Percentiles rank a stretch among this genome's conserved stretches.
phyloP scores from a whole-genome alignment of 2,888 invertebrate species.

The Platycnemis pennipes region DNA sequence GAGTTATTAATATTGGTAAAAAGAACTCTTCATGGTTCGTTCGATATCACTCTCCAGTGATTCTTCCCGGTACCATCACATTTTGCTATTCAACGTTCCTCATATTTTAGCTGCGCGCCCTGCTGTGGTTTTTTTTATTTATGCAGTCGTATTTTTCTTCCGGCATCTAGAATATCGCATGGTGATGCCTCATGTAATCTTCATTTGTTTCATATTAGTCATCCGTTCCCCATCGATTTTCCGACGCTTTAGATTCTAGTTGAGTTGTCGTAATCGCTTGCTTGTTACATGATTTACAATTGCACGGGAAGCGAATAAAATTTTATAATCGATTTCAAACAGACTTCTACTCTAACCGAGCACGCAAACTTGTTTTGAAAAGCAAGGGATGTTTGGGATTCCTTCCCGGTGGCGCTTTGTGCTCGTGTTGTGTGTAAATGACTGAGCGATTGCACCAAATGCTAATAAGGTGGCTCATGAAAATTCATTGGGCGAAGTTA shows the following conservation, averaged over 20 bases:
- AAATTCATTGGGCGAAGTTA: neutral
- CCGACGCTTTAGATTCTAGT: neutral
- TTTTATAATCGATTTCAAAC: slow-evolving; percentile 12
- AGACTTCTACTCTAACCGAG: neutral
- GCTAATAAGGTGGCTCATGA: slow-evolving; percentile 26
- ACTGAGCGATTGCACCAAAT: slow-evolving; percentile 5
- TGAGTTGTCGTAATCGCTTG: neutral
- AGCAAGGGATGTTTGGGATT: neutral
- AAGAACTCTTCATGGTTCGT: no score
- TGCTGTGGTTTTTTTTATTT: neutral
- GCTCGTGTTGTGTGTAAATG: neutral
- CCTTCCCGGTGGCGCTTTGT: neutral
- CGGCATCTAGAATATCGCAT: neutral
- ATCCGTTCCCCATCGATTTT: neutral
- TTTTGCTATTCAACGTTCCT: neutral
- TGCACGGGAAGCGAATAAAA: neutral
- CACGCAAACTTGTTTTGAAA: neutral
- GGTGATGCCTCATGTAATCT: neutral
- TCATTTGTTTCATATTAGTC: neutral
- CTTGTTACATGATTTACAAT: neutral
- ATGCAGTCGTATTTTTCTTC: neutral
- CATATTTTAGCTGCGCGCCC: neutral
- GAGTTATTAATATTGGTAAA: no score
- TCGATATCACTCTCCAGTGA: no score
- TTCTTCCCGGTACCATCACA: neutral